Evolutionary conservation across 2,797 vertebrate species (phyloP), one percentile per base, ranked within the genome.

Genomic region (Macropodus opercularis): DNA sequence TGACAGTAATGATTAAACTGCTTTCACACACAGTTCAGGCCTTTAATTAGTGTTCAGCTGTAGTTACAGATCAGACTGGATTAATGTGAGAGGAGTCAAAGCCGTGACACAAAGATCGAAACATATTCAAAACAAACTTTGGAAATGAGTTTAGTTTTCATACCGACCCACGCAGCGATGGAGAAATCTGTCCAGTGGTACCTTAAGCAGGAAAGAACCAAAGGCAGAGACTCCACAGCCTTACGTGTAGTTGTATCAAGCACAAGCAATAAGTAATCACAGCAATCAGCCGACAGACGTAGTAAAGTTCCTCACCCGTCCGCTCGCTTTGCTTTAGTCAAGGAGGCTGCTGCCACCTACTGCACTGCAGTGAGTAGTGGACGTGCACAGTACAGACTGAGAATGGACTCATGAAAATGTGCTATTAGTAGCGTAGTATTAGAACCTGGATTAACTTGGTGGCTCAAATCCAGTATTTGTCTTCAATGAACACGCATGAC

Each of bases 261-360:
- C n/a, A n/a, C n/a, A n/a, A n/a, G n/a, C n/a, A n/a, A n/a, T n/a
- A n/a, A n/a, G n/a, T n/a, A n/a, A n/a, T n/a, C n/a, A n/a, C 38
- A 15, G 32, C 26, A 51, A 40, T 71, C 35, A 57, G 23, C 24
- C 43, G 17, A 21, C 34, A 66, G 52, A 26, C 60, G 36, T 38
- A 56, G 51, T 39, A 49, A 61, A 63, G 54, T 39, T 50, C 29
- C 22, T 5, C 6, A 62, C 8, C 48, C 34, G 34, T 44, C 26
- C 12, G 24, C 31, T 46, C 27, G 29, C 8, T 6, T 43, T 48
- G 19, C 9, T 43, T 3, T 3, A 22, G 52, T 41, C n/a, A 59
- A 69, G 67, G 61, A 46, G 19, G 38, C 59, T 31, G 47, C 79
- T 81, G 81, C 79, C 81, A 72, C 66, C 84, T 81, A 26, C 72